Evolutionary conservation across 1,140 invertebrate species (phyloP).

Genomic region (Steinernema khuongi): DNA sequence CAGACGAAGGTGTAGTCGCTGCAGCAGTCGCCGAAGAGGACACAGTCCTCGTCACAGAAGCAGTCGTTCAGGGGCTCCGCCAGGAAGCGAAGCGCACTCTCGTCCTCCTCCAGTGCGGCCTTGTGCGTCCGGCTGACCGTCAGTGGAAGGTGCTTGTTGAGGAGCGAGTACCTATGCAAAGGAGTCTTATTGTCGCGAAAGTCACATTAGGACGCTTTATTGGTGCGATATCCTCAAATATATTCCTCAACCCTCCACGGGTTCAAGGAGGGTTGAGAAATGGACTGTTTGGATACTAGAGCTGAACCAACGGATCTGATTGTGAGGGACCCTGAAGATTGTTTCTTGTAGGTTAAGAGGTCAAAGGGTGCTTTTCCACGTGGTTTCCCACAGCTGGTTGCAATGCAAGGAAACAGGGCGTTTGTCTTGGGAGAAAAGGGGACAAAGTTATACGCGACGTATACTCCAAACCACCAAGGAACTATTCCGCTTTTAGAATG

Average conservation of each 20-base stretch:
- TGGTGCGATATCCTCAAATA: neutral
- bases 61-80: conserved; percentile 25
- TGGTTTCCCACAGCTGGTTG: conserved; percentile 13
- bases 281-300: neutral
- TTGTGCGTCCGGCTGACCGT: conserved; percentile 27
- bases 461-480: too few relatives aligned
- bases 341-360: conserved; percentile 22
- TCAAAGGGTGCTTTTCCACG: conserved; percentile 21
- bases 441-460: too few relatives aligned
- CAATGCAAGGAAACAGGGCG: too few relatives aligned
- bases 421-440: too few relatives aligned
- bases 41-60: conserved; percentile 39
- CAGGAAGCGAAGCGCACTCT: conserved; percentile 24
- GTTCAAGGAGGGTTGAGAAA: too few relatives aligned
- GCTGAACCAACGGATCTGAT: conserved; percentile 3
- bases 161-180: conserved; percentile 33
- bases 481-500: too few relatives aligned
- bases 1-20: conserved; percentile 42
- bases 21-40: conserved; percentile 37
- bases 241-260: too few relatives aligned
- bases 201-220: conserved; percentile 18
- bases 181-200: conserved; percentile 16
- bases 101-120: conserved; percentile 18
- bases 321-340: conserved; percentile 15
- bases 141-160: conserved; percentile 32